These are phyloP conservation scores for Reticulitermes speratus DNA, from an alignment of 1,140 invertebrate genomes.

Conservation along the genomic window DNA sequence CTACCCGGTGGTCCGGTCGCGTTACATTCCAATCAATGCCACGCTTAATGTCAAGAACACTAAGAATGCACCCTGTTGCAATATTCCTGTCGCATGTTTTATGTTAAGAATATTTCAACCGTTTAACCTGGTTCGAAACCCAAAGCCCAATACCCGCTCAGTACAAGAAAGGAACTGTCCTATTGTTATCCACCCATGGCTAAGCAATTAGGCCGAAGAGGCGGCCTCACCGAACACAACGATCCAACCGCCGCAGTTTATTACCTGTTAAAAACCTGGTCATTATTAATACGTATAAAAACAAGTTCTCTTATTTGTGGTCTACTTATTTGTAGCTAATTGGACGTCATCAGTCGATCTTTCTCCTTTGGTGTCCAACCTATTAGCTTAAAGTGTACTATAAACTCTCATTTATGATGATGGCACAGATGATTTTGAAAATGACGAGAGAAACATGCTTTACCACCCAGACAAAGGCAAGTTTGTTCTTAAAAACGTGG, in stretches of 20 bases:
- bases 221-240: not conserved
- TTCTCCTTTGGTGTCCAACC: not conserved
- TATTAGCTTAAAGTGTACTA: not conserved
- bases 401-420: not conserved
- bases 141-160: not conserved
- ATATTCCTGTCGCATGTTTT: not conserved
- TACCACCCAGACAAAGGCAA: not conserved
- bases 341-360: not conserved
- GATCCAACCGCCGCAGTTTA: not conserved
- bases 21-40: too few relatives aligned
- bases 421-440: not conserved
- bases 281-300: not conserved
- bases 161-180: not conserved
- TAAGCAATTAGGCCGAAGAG: not conserved
- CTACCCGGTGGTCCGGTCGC: too few relatives aligned
- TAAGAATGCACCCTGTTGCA: not conserved
- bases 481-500: too few relatives aligned
- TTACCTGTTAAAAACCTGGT: not conserved
- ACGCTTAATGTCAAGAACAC: too few relatives aligned
- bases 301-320: not conserved
- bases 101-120: not conserved
- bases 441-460: not conserved
- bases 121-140: not conserved
- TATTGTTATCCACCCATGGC: not conserved
- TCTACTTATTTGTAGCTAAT: conserved; percentile 4